Evolutionary conservation across 2,113 vertebrate genomes (phyloP), one percentile per base, ranked within the genome.

Genomic region (Gasterosteus nipponicus): DNA sequence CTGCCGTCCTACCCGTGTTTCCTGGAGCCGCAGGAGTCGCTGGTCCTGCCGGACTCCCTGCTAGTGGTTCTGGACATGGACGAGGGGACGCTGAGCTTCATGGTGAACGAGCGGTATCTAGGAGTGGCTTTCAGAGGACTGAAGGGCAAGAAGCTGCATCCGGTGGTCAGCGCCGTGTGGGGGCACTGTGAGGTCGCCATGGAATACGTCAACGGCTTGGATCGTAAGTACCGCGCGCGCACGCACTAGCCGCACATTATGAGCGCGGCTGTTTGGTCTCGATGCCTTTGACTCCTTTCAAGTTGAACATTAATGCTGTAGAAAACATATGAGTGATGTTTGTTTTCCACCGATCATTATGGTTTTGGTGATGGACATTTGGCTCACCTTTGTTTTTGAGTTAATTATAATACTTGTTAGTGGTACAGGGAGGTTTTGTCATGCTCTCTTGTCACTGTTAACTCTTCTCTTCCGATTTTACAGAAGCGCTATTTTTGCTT

Each of bases 161-260:
- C 98, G 53, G 93, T 97, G 65, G 97, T 99, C 93, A 99, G 98
- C 69, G 97, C 97, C 0, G 97, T 99, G 42, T 98, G 97, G 97
- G 98, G 98, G 75, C 97, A 99, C 95, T 98, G 98, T 88, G 97
- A 99, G 93, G 97, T 99, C 92, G 97, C 96, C 87, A 98, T 99
- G 96, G 95, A 96, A 91, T 99, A 99, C 93, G 94, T 98, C 95
- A 98, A 99, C 0, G 97, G 97, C 92, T 94, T 99, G 82, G 97
- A 99, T 93, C 97, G 97, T 99, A 95, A 99, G 97, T 92, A 89
- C 0, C 5, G 8, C 8, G 29, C 44, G 41, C 38, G 57, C 44
- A 79, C 38, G 57, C 44, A 79, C 71, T 16, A 14, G 18, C 8
- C 16, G 62, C 57, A 66, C 58, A n/a, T 12, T 22, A 60, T n/a